phyloP scores from a whole-genome alignment of 2,113 vertebrate genomes.

The Tursiops truncatus region DNA sequence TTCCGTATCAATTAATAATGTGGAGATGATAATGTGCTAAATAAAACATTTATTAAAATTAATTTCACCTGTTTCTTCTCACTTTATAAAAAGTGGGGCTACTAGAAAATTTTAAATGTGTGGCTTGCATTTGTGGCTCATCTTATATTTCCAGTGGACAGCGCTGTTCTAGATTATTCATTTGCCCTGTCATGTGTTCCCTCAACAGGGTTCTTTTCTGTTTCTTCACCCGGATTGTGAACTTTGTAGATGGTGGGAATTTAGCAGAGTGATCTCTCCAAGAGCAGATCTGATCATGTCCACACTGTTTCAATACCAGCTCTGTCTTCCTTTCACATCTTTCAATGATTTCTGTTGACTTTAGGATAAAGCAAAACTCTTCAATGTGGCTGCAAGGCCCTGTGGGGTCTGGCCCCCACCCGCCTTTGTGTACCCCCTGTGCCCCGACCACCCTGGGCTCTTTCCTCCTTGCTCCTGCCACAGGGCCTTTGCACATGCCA shows the following conservation, averaged over 20 bases:
- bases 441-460: not conserved
- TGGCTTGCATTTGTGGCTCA: not conserved
- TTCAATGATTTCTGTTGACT: not conserved
- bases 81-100: not conserved
- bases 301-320: not conserved
- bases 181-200: fast-evolving
- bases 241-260: too few relatives aligned
- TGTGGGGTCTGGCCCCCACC: fast-evolving
- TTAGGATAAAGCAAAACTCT: not conserved
- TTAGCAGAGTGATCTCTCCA: not conserved
- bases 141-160: fast-evolving
- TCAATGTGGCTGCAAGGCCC: not conserved
- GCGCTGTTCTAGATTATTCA: fast-evolving
- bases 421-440: too few relatives aligned
- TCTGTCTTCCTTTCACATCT: not conserved
- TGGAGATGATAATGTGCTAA: not conserved
- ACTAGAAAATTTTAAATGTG: not conserved
- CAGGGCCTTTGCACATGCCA: not conserved
- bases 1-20: not conserved
- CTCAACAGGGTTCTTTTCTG: not conserved
- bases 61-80: not conserved
- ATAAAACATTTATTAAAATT: not conserved
- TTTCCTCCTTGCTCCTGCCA: not conserved
- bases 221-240: not conserved
- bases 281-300: not conserved